phyloP scores from a whole-genome alignment of 2,888 invertebrate species.

The Phanerotoma sp. region DNA sequence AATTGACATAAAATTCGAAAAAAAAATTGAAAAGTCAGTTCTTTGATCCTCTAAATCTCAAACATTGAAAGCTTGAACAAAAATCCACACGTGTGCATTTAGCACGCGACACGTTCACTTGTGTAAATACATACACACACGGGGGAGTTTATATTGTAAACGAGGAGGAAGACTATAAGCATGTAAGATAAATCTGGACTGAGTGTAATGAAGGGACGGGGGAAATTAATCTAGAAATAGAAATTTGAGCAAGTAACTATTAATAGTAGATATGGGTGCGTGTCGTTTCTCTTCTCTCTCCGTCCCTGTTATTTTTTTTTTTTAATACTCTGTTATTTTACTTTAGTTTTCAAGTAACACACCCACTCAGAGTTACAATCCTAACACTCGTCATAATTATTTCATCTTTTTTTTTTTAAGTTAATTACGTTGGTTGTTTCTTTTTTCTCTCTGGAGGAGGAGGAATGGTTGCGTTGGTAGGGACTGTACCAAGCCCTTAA shows the following conservation, averaged over 20 bases:
- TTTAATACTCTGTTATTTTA: too few species aligned
- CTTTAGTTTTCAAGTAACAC: too few species aligned
- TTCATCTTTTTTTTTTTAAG: background rate
- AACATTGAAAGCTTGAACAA: too few species aligned
- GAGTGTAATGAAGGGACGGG: background rate
- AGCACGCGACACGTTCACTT: slow-evolving; percentile 9
- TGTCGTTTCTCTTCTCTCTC: slow-evolving; percentile 30
- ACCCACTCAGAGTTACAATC: background rate
- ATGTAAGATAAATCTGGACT: slow-evolving; percentile 22
- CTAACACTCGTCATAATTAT: background rate
- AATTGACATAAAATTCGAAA: too few species aligned
- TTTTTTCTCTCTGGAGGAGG: too few species aligned
- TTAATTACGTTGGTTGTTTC: too few species aligned
- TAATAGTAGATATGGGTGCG: slow-evolving; percentile 60
- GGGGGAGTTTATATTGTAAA: too few species aligned
- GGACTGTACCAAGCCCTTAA: slow-evolving; percentile 1
- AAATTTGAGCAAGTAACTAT: slow-evolving; percentile 60
- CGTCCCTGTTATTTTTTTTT: slow-evolving; percentile 18
- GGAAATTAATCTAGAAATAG: slow-evolving; percentile 54
- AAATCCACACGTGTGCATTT: slow-evolving; percentile 11
- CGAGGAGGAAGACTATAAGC: background rate
- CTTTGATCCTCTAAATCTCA: too few species aligned
- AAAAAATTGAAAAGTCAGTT: too few species aligned
- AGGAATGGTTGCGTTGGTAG: too few species aligned
- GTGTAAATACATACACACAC: background rate